Evolutionary conservation across 1,140 invertebrate species (phyloP).

Genomic region (Watersipora subatra): DNA sequence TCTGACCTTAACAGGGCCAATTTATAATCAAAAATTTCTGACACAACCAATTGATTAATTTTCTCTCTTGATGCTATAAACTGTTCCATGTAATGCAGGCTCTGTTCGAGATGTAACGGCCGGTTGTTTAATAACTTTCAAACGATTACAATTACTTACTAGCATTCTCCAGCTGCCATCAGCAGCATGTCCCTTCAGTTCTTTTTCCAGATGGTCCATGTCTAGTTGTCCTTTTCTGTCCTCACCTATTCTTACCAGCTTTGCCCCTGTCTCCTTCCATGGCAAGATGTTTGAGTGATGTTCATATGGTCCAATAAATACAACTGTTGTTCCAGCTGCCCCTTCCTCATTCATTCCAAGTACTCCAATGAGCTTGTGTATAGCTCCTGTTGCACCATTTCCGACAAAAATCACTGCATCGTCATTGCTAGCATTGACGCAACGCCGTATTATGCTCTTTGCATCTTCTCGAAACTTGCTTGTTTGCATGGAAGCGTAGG

Average conservation of each 20-base stretch:
- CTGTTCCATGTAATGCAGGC: too few species aligned
- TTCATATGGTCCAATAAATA: conserved; percentile 60
- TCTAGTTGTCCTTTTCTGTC: neutral
- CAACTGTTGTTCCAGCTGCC: conserved; percentile 11
- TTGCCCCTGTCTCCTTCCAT: conserved; percentile 57
- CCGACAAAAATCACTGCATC: conserved; percentile 66
- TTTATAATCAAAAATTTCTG: too few species aligned
- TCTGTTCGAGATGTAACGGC: too few species aligned
- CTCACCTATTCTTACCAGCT: conserved; percentile 1
- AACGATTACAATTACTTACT: too few species aligned
- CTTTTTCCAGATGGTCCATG: neutral
- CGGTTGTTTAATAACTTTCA: too few species aligned
- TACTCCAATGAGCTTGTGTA: conserved; percentile 53
- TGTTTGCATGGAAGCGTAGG: conserved; percentile 66
- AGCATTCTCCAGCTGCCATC: neutral
- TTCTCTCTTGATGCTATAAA: too few species aligned
- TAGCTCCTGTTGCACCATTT: conserved; percentile 54
- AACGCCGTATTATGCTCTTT: conserved; percentile 51
- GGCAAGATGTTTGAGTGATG: conserved; percentile 64
- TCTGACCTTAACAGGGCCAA: too few species aligned
- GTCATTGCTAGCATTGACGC: conserved; percentile 60
- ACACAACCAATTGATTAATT: too few species aligned
- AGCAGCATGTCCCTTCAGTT: neutral
- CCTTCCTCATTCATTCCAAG: conserved; percentile 37
- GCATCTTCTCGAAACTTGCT: conserved; percentile 55